Percentiles rank a stretch among this genome's conserved stretches.
Evolutionary conservation across 2,888 invertebrate species (phyloP).

Genomic region (Conchocele bisecta): DNA sequence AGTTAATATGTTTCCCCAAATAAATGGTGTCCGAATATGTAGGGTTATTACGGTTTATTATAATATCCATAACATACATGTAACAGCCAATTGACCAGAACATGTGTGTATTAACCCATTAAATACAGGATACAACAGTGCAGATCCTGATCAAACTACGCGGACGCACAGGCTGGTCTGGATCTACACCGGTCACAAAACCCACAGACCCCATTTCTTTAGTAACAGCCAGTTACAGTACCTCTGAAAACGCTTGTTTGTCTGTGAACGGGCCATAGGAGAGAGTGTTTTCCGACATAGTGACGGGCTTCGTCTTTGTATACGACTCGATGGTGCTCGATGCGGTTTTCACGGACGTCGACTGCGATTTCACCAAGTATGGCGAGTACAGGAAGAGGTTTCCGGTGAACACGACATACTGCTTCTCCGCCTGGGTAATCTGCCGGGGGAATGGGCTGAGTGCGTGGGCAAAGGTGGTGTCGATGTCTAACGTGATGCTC

Average conservation of each 20-base stretch:
- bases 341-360: constrained; percentile 90
- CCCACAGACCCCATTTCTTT: too few species aligned
- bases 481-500: constrained; percentile 76
- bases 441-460: constrained; percentile 93
- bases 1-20: too few species aligned
- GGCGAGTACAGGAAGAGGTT: constrained; percentile 93
- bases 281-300: constrained; percentile 91
- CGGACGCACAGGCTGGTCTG: too few species aligned
- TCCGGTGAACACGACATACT: constrained; percentile 92
- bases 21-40: too few species aligned
- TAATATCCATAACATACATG: too few species aligned
- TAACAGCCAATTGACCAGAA: too few species aligned
- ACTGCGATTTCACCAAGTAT: constrained; percentile 91
- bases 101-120: too few species aligned
- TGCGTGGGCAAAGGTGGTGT: constrained; percentile 88
- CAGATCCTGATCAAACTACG: too few species aligned
- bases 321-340: constrained; percentile 88
- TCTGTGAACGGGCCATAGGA: constrained; percentile 95
- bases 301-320: constrained; percentile 79
- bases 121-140: too few species aligned
- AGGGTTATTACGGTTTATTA: too few species aligned
- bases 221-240: constrained; percentile 57
- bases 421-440: constrained; percentile 96
- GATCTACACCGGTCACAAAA: too few species aligned
- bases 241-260: constrained; percentile 85